Evolutionary conservation across 2,888 invertebrate genomes (phyloP), one percentile per base, ranked within the genome.

Genomic region (Malthinus flaveolus): DNA sequence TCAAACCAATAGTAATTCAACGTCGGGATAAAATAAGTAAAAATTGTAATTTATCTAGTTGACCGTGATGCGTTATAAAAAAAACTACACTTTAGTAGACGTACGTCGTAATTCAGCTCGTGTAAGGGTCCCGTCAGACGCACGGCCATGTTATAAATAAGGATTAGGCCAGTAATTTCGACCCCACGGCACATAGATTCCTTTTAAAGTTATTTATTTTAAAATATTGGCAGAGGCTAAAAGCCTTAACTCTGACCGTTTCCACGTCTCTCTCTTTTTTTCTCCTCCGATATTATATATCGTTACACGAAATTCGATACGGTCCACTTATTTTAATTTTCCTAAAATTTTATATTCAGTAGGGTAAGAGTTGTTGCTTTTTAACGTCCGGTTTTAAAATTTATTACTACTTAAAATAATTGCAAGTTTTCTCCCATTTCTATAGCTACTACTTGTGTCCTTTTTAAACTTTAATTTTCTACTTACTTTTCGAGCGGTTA

Each of bases 291-390:
- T 62, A 56, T 37, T 52, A 23, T 23, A 23, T 23, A 5, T 3
- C 23, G 23, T 5, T 44, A 49, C 49, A 59, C 56, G 70, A 63
- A 72, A 72, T 68, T 66, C 71, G 75, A 75, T 74, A 77, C 76
- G 78, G 78, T 78, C 76, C 79, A 78, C 78, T 79, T 78, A 78
- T 77, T 78, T 78, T 78, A 78, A 78, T 78, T 78, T 78, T 76
- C 75, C 71, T 72, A 71, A 74, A 71, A 72, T 76, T 75, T 74
- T 75, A 71, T 73, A 67, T 70, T 63, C 60, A 68, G 53, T 51
- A 44, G 70, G 70, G 65, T 62, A 68, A 65, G 65, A 67, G 66
- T 65, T 62, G 61, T 66, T 67, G 61, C 66, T 64, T 64, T 66
- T 56, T 50, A 49, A 53, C 52, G 56, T 60, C 52, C 60, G 36